Percentiles rank a stretch among this genome's conserved stretches.
phyloP scores from a whole-genome alignment of 2,888 invertebrate species.

The Nowickia ferox region DNA sequence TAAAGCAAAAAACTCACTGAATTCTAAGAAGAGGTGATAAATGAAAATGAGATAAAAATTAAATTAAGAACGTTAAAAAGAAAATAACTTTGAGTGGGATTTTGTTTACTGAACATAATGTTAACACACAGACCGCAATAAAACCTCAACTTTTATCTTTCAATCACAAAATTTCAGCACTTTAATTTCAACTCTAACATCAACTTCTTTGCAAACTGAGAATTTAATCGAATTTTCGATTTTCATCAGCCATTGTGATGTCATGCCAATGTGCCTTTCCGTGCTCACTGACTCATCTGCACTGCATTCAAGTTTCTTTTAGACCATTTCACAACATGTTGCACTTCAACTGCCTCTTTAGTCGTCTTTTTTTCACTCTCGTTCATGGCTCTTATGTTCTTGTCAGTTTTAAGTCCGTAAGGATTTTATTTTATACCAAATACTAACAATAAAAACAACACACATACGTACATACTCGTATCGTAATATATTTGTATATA shows the following conservation, averaged over 20 bases:
- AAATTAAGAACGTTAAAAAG: neutral
- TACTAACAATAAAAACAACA: conserved; percentile 21
- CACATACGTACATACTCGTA: neutral
- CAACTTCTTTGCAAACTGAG: conserved; percentile 1
- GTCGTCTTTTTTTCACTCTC: conserved; percentile 4
- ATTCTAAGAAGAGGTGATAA: no score
- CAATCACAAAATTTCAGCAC: conserved; percentile 35
- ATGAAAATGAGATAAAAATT: neutral
- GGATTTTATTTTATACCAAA: conserved; percentile 51
- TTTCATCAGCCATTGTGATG: conserved; percentile 21
- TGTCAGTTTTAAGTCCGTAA: conserved; percentile 53
- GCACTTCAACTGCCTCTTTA: conserved; percentile 56
- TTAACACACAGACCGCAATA: conserved; percentile 29
- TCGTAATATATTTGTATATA: conserved; percentile 12
- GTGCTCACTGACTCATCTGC: neutral
- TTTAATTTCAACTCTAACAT: conserved; percentile 20
- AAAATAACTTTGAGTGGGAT: neutral
- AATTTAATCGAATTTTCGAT: conserved; percentile 46
- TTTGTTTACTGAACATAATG: neutral
- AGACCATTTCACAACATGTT: conserved; percentile 58
- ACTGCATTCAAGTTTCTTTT: conserved; percentile 19
- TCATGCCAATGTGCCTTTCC: neutral
- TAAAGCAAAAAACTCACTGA: no score
- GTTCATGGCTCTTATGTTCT: conserved; percentile 55
- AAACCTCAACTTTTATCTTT: conserved; percentile 28